These are phyloP conservation scores for Pterocles gutturalis DNA, from an alignment of 2,113 vertebrate species.

Conservation along the genomic window DNA sequence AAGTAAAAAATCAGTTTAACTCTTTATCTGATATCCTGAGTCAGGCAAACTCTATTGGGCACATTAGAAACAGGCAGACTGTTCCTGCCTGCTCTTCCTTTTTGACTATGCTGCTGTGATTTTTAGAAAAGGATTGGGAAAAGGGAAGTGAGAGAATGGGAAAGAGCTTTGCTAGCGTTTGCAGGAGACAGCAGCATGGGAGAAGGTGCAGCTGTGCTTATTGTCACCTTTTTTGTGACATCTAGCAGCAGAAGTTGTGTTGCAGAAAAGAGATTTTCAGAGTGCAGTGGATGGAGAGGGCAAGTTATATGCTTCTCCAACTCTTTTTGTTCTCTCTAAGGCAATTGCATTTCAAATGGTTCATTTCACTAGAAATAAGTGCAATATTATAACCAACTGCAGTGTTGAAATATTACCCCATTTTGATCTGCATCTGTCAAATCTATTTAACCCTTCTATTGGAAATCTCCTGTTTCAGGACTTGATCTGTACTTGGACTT, in stretches of 20 bases:
- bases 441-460: background rate
- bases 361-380: background rate
- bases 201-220: background rate
- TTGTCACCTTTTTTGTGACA: background rate
- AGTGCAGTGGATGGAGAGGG: background rate
- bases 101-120: background rate
- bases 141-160: background rate
- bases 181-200: background rate
- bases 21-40: constrained; percentile 8
- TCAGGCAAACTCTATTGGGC: background rate
- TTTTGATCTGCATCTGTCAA: background rate
- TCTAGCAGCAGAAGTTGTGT: background rate
- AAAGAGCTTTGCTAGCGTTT: background rate
- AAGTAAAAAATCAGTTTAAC: constrained; percentile 26
- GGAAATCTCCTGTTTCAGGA: background rate
- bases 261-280: background rate
- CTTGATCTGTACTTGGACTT: background rate
- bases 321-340: background rate
- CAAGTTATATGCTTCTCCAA: background rate
- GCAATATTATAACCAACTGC: background rate
- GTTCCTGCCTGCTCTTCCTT: background rate
- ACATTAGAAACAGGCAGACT: background rate
- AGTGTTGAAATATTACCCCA: background rate
- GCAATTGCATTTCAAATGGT: background rate
- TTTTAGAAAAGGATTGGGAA: background rate